Percentiles rank a stretch among this genome's conserved stretches.
These are phyloP conservation scores for Notoglanidium macrostoma DNA, from an alignment of 2,797 vertebrate genomes.

Conservation along the genomic window DNA sequence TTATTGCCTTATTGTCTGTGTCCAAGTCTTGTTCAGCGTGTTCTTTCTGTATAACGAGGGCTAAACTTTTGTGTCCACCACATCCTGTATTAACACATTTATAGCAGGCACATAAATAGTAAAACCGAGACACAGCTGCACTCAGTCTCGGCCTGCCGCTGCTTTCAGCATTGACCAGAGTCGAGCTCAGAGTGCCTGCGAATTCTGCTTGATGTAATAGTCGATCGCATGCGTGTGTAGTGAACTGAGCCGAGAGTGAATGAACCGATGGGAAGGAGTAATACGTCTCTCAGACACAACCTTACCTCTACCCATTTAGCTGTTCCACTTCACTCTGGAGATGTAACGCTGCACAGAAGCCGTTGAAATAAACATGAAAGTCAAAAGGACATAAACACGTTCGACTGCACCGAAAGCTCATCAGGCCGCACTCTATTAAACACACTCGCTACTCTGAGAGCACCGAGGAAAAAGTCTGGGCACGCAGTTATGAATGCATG, in stretches of 20 bases:
- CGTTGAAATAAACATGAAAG: constrained; percentile 27
- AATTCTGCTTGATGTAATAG: constrained; percentile 51
- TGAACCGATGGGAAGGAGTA: background rate
- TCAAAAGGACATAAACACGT: constrained; percentile 19
- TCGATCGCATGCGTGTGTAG: constrained; percentile 34
- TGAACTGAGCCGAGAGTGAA: background rate
- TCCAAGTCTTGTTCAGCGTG: background rate
- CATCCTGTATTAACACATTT: background rate
- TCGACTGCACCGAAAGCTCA: background rate
- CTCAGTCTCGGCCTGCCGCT: background rate
- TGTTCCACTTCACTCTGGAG: constrained; percentile 29
- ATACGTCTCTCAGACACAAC: background rate
- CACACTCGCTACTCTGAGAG: background rate
- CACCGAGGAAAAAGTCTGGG: background rate
- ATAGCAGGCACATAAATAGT: background rate
- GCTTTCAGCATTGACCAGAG: constrained; percentile 52
- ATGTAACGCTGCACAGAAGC: constrained; percentile 24
- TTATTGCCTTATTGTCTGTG: constrained; percentile 2
- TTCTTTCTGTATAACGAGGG: background rate
- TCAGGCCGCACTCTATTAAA: constrained; percentile 35
- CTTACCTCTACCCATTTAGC: constrained; percentile 4
- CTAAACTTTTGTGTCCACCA: background rate
- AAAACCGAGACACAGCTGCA: background rate
- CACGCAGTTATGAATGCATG: constrained; percentile 1
- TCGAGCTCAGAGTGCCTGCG: constrained; percentile 51